Evolutionary conservation across 2,113 vertebrate genomes (phyloP).

Genomic region (Poecilia latipinna): DNA sequence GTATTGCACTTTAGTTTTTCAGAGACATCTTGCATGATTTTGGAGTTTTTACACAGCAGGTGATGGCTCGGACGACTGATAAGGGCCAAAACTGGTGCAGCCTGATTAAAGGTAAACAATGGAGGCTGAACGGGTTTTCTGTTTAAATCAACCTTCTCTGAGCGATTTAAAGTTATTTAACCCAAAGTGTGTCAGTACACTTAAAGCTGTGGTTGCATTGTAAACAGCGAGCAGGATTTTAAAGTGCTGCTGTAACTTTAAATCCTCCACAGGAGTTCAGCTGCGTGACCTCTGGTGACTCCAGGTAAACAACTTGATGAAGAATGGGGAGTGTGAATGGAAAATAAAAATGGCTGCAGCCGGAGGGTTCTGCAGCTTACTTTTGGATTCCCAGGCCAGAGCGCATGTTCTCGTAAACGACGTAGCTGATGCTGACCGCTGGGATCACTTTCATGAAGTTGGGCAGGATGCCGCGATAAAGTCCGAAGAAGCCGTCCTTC

Average conservation of each 20-base stretch:
- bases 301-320: slow-evolving; percentile 20
- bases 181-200: slow-evolving; percentile 1
- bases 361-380: slow-evolving; percentile 22
- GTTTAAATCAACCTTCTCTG: slow-evolving; percentile 1
- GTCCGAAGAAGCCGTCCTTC: slow-evolving; percentile 90
- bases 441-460: slow-evolving; percentile 99
- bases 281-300: slow-evolving; percentile 15
- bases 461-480: slow-evolving; percentile 95
- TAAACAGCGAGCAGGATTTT: slow-evolving; percentile 22
- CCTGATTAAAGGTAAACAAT: slow-evolving; percentile 13
- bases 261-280: neutral
- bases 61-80: neutral
- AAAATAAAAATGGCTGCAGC: neutral
- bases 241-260: slow-evolving; percentile 5
- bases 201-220: neutral
- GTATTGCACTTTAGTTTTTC: slow-evolving; percentile 53
- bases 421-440: slow-evolving; percentile 98
- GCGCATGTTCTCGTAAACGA: slow-evolving; percentile 96
- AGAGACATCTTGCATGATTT: neutral
- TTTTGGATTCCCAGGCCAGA: slow-evolving; percentile 86
- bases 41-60: neutral
- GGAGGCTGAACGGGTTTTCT: neutral
- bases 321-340: slow-evolving; percentile 1
- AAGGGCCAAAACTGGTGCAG: neutral
- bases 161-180: slow-evolving; percentile 17